These are phyloP conservation scores for Sebastes matsubarae DNA, from an alignment of 2,797 vertebrate genomes.

Conservation along the genomic window DNA sequence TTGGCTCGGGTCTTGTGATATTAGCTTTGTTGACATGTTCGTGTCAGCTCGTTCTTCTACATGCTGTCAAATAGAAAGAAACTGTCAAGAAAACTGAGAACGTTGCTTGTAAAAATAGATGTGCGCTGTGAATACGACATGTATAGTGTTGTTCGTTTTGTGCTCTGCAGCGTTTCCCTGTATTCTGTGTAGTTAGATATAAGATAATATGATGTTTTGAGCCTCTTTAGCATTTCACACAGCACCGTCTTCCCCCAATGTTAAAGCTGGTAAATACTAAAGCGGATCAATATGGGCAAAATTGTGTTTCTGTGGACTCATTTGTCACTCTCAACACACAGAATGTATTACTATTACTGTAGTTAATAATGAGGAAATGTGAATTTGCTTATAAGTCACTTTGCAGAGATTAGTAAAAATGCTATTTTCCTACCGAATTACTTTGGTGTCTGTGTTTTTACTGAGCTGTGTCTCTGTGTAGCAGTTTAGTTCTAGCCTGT, in stretches of 20 bases:
- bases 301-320: not conserved
- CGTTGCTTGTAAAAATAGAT: not conserved
- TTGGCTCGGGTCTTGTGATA: not conserved
- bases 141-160: not conserved
- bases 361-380: not conserved
- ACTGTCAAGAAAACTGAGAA: not conserved
- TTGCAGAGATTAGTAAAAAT: constrained; percentile 12
- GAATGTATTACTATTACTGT: not conserved
- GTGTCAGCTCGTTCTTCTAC: not conserved
- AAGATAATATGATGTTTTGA: not conserved
- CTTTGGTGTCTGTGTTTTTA: not conserved
- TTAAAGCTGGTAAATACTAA: not conserved
- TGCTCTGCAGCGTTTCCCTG: not conserved
- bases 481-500: not conserved
- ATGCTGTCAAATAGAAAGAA: not conserved
- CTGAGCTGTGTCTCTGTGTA: not conserved
- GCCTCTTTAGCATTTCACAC: not conserved
- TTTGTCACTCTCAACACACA: not conserved
- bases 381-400: not conserved
- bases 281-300: not conserved
- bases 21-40: not conserved
- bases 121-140: not conserved
- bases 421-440: not conserved
- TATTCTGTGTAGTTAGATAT: not conserved
- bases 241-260: not conserved